These are phyloP conservation scores for Lysiphlebus fabarum DNA, from an alignment of 1,140 invertebrate species.

Conservation along the genomic window DNA sequence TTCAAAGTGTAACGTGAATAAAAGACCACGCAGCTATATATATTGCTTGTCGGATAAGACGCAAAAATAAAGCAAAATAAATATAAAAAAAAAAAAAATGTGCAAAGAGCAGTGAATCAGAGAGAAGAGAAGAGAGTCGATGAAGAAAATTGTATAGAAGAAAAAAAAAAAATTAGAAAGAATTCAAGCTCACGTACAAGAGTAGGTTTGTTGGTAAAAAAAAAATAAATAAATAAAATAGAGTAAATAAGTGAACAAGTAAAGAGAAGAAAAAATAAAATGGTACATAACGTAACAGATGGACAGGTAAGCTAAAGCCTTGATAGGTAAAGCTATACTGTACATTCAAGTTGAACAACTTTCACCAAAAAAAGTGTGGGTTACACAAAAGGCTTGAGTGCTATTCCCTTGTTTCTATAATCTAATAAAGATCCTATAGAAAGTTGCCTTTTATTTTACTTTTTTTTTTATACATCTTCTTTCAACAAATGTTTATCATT, in stretches of 20 bases:
- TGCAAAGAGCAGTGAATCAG: background rate
- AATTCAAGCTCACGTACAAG: background rate
- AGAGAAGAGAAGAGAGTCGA: background rate
- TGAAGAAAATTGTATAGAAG: background rate
- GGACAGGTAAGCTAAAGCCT: conserved; percentile 38
- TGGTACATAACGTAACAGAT: conserved; percentile 40
- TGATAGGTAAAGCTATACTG: conserved; percentile 40
- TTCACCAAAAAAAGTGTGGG: conserved; percentile 32
- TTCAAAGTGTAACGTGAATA: conserved; percentile 15
- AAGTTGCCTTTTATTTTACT: too few relatives aligned
- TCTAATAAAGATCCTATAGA: conserved; percentile 40
- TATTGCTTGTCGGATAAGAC: background rate
- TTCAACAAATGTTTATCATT: too few relatives aligned
- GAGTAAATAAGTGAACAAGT: conserved; percentile 10
- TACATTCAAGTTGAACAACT: conserved; percentile 39
- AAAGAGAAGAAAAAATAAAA: conserved; percentile 30
- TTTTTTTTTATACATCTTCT: too few relatives aligned
- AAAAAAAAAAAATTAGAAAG: too few relatives aligned
- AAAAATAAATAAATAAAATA: background rate
- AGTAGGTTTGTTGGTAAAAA: background rate
- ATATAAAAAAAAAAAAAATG: conserved; percentile 4
- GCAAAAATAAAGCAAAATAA: conserved; percentile 1
- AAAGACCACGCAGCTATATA: background rate
- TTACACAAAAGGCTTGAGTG: conserved; percentile 37
- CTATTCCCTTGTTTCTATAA: conserved; percentile 42